Base-by-base conservation (phyloP, 2,797 vertebrate species). In the Cynodonichthys magdalenae region DNA sequence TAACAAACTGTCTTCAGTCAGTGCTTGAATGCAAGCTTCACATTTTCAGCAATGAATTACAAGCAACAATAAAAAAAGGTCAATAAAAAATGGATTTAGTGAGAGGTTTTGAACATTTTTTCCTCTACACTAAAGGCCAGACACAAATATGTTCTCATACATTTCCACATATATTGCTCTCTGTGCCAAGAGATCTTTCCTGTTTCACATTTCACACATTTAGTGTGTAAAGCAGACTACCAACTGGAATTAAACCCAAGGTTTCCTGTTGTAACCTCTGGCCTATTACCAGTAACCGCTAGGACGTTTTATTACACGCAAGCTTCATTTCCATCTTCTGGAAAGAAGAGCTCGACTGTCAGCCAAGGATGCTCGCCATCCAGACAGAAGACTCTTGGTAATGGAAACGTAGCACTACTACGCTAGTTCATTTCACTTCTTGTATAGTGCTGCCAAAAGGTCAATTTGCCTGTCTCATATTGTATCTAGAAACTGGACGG, bases 361-460 rank as follows among this genome's bases (percentile, higher is more conserved):
- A 52, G 75, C 74, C 82, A 85, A 63, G 79, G 66, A 63, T 64
- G 54, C 48, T 49, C 24, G 39, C 67, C 57, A 59, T 73, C 44
- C 64, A 79, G 70, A 76, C 79, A 71, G 77, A 59, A 15, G 6
- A 59, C 28, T 48, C 34, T 64, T 45, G 4, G 64, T 61, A 71
- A 77, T 70, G 69, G 77, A 81, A 83, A 84, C 36, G 34, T 49
- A 80, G 78, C 65, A 49, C 75, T 70, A 66, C 75, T 79, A 68
- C 59, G 7, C 75, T 65, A 63, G 57, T 64, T 81, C 59, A 81
- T 71, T 69, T 41, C 59, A 41, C 66, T 79, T 72, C 53, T 74
- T 31, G 2, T 74, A 65, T 65, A 55, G 61, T 34, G 50, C 69
- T 77, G 77, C 74, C 68, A 87, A 74, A 83, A 79, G 77, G 76